Evolutionary conservation across 2,888 invertebrate genomes (phyloP), one percentile per base, ranked within the genome.

Genomic region (Phlogophora meticulosa): DNA sequence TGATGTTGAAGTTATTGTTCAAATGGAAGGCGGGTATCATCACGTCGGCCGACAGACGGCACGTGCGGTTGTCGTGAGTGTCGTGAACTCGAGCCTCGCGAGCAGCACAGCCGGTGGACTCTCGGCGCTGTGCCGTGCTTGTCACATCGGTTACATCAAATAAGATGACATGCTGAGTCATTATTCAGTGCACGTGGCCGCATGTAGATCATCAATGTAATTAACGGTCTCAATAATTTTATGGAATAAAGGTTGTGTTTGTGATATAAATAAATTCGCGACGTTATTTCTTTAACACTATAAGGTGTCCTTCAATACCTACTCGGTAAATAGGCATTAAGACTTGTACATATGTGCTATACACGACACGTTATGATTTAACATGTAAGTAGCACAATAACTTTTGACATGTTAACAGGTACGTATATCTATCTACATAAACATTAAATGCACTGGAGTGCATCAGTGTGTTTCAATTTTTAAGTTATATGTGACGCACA

Each of bases 221-320:
- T 32, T 59, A 58, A 28, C 17, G 13, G 53, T 32, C 9, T 36
- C n/a, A 36, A 46, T 70, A 56, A 42, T 63, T 66, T 49, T 51
- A 59, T 42, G 78, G 66, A 87, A 82, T 85, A 85, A 86, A 83
- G 77, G 76, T 84, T 81, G 81, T 76, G 72, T 80, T 78, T 59
- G 43, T 57, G 22, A 38, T 40, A 17, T 52, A 40, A 34, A 32
- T 38, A 45, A 15, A 43, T 9, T 40, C 10, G 32, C 34, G 5
- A 42, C 66, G 22, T 72, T 76, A 56, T 68, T 66, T 52, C 9
- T 42, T 17, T 15, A 22, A n/a, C 36, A 43, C 53, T n/a, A 15
- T 42, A 20, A 20, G 13, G n/a, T 43, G 22, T 28, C n/a, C 15
- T 13, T 72, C 24, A 60, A 38, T 20, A 43, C 17, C n/a, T 5